Evolutionary conservation across 2,797 vertebrate genomes (phyloP).

Genomic region (Falco biarmicus): DNA sequence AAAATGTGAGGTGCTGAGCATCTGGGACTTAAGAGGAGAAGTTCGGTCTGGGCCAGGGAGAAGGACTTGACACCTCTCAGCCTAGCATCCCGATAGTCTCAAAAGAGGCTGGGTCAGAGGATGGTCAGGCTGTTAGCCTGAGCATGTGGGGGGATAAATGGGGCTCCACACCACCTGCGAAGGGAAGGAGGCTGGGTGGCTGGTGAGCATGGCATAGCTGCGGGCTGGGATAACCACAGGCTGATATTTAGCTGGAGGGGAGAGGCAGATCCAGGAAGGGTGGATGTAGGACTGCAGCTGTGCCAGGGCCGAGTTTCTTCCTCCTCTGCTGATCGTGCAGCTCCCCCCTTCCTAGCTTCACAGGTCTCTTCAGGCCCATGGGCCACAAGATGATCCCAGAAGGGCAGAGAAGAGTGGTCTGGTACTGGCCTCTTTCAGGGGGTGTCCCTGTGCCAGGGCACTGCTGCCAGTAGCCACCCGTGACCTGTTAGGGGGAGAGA

Average conservation of each 20-base stretch:
- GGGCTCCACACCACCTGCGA: fast-evolving
- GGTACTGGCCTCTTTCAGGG: background rate
- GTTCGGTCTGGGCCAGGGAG: background rate
- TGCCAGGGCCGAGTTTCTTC: background rate
- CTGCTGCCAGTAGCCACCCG: background rate
- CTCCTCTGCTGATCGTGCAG: background rate
- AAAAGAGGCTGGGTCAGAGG: background rate
- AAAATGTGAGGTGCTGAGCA: background rate
- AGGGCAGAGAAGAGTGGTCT: background rate
- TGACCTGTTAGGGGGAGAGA: background rate
- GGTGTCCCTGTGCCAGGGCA: background rate
- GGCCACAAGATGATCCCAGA: background rate
- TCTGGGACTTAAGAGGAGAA: background rate
- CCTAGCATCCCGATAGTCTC: fast-evolving
- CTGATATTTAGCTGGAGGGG: background rate
- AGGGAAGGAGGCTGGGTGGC: background rate
- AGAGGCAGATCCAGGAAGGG: background rate
- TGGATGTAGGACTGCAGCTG: background rate
- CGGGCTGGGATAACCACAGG: background rate
- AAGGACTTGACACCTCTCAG: background rate
- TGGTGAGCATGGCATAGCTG: background rate
- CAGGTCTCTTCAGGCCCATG: background rate
- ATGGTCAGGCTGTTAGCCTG: background rate
- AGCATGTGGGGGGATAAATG: background rate
- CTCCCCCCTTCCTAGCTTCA: background rate